Base-by-base conservation (phyloP, 2,888 invertebrate species). In the Rotaria socialis region DNA sequence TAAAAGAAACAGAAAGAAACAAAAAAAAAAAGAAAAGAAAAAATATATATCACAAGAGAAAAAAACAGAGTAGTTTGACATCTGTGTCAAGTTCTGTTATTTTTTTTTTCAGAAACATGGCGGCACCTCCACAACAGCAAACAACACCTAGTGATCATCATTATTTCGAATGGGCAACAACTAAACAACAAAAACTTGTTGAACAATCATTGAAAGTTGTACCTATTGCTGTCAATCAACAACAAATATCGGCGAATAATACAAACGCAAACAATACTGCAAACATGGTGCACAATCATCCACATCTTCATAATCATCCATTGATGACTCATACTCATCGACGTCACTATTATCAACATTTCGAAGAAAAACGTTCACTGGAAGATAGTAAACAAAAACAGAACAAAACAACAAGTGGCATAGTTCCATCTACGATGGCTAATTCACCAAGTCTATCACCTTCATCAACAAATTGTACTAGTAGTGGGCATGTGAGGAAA, bases 151-250 rank as follows among this genome's bases (percentile, higher is more conserved):
- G 55, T 55, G 55, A 55, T 55, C 55, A 55, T 55, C 55, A 55
- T 55, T 55, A 55, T 22, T 55, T 55, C 7, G 55, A 55, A 22
- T 55, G 55, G 55, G 19, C 55, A 55, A 55, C 55, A 55, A 55
- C 55, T 22, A 55, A 55, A 22, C 55, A 67, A 67, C 67, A 67
- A 67, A 27, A 67, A 67, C 67, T 67, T 67, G 67, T 67, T 35
- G 67, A 67, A 67, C 67, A 67, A 67, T 67, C 67, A 14, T 67
- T 67, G n/a, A 67, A 67, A 67, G 67, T 67, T 67, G 67, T 67
- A 27, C 67, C 67, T 35, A 35, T 67, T 67, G 67, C 27, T 67
- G 67, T 67, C 27, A 67, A 67, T 67, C 67, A 67, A 67, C 67
- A 27, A 67, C 67, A 67, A 67, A 35, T 67, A 67, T 67, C 67